Evolutionary conservation across 1,140 invertebrate genomes (phyloP), one percentile per base, ranked within the genome.

Genomic region (Marisa cornuarietis): DNA sequence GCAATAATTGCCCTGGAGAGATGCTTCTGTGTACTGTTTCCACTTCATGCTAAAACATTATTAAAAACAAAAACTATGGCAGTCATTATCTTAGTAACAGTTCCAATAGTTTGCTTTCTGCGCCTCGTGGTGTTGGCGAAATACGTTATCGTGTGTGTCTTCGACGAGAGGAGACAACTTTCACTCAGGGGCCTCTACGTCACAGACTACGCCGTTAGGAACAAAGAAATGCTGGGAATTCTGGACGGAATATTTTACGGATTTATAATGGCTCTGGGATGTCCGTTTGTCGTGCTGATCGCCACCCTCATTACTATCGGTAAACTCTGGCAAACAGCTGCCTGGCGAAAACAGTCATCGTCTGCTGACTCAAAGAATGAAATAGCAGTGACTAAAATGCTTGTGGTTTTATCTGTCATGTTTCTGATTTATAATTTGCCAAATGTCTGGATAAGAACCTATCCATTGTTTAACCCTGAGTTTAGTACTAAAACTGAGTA

Each of bases 21-120:
- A n/a, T 71, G 71, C 18, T 20, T 71, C 22, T 71, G 71, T 18
- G 71, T 71, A 10, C 71, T 71, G 71, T 71, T 71, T n/a, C 71
- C 71, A 24, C 52, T 71, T 24, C 71, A 51, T 20, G 71, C 71
- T 26, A 42, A 51, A 51, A 71, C 42, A 0, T 71, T 42, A 16
- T 22, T 49, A 22, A 42, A 42, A 18, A 71, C 71, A 13, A 71
- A 71, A 51, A 20, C 22, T 3, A 4, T 71, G 31, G 71, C 22
- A 2, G 42, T 31, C 71, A 31, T 71, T 16, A 71, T 71, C 16
- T 1, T 49, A 14, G n/a, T 71, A 16, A 10, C 18, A 18, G 4
- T 49, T 14, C 52, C 18, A 6, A 51, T 49, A 51, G 20, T 42
- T 11, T 42, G 24, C 8, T 13, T 14, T 51, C 14, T 49, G 5